Base-by-base conservation (phyloP, 2,888 invertebrate species). In the Papilio protenor region DNA sequence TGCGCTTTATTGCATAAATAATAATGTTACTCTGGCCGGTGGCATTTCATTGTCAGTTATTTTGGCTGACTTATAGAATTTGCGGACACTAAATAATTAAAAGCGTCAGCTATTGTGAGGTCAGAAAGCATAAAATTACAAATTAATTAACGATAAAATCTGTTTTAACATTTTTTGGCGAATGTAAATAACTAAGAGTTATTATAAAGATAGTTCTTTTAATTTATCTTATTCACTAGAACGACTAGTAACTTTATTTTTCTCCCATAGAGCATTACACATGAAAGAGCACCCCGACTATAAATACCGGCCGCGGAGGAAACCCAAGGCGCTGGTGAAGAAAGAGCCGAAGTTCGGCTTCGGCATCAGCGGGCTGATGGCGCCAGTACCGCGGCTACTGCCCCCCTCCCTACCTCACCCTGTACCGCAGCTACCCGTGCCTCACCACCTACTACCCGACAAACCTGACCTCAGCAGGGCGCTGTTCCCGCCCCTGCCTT, bases 281-380 rank as follows among this genome's bases (percentile, higher is more conserved):
- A 98, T 98, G 98, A 98, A 98, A 92, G 98, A 98, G 88, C 98
- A 98, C 86, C 98, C 98, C 10, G 98, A 98, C 93, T 98, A 98
- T 95, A 98, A 98, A 92, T 98, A 98, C 94, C 96, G 98, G 69
- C 98, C 98, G 16, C 95, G 98, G 76, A 95, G 98, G 86, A 98
- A 98, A 91, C 98, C 98, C 6, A 98, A 98, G 90, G 97, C 98
- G 0, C 94, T 98, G 18, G 96, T 97, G 81, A 98, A 98, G 90
- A 97, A 97, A 84, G 97, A 97, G 84, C 96, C 96, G 40, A 97
- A 97, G 86, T 97, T 96, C 86, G 96, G 96, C 8, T 97, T 96
- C 89, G 95, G 96, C 6, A 95, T 97, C 85, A 95, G 96, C 78
- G 96, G 96, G 0, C 91, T 96, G 18, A 93, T 96, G 90, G 96